Base-by-base conservation (phyloP, 2,888 invertebrate species). In the Cynaeus angustus region DNA sequence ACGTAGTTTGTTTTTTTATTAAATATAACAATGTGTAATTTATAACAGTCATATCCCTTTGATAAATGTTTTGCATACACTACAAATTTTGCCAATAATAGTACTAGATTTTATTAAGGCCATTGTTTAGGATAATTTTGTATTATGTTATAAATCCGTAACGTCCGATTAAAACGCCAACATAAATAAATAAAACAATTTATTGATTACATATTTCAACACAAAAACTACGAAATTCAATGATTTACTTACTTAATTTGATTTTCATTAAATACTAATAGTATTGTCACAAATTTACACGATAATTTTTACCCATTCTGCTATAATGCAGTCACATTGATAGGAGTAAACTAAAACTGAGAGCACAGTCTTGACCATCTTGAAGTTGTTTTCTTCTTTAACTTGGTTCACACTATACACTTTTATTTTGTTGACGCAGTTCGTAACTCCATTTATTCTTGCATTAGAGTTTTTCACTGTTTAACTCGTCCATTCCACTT, bases 211-310 rank as follows among this genome's bases (percentile, higher is more conserved):
- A 79, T 69, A 67, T 66, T 73, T 67, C 72, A 76, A 77, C 74
- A 72, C 65, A 75, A 77, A 79, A 71, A 58, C 71, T 69, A 56
- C 62, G 68, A 71, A 74, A 73, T 30, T 30, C 43, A 59, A 73
- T 72, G 67, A 70, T 71, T 66, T 74, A 73, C 68, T 72, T 74
- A 74, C 73, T 74, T 72, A 70, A 64, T 75, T 66, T 70, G 68
- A 73, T 72, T 65, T 68, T 68, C 66, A 53, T 76, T 73, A 72
- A 72, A 68, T 74, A 72, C 78, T 79, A 79, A 73, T 72, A 74
- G 80, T 80, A 80, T 80, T 80, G 80, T 80, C 80, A 80, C 79
- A 79, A 78, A 79, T 79, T 76, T 80, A 79, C 78, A 80, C 80
- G 77, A 75, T 58, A 41, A 58, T 48, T 14, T 48, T 61, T 58